Evolutionary conservation across 1,140 invertebrate species (phyloP), one percentile per base, ranked within the genome.

Genomic region (Zaprionus taronus): DNA sequence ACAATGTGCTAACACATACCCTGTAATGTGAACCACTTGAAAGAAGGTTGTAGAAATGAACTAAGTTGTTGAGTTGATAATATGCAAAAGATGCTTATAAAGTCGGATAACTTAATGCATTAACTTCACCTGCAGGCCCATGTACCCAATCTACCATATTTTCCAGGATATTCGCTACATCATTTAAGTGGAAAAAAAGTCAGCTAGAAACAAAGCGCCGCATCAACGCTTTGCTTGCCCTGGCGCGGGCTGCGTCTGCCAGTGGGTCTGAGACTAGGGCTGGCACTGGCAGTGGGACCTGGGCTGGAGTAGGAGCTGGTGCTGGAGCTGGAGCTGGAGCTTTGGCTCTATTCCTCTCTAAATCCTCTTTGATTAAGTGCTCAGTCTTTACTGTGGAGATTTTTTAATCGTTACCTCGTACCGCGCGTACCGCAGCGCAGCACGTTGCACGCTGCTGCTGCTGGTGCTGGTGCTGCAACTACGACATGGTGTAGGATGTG

Each of bases 351-450:
- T 79, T 78, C 80, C 81, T 89, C 84, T 81, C 79, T 90, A 90
- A 90, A 85, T 91, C 85, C 82, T 69, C 81, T 90, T 90, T 90
- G 86, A 90, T 90, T 90, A 90, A 90, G 85, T 90, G 86, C 85
- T 90, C 85, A 90, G 86, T 90, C 85, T 82, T 90, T 90, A 82
- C 84, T 80, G 78, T 91, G 81, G 83, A 89, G 79, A 91, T 91
- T 87, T 91, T 91, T 91, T 91, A 91, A 91, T 84, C 89, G 81
- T 91, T 91, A 77, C 83, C 83, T 80, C 74, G 65, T 75, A 57
- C 80, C 62, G 14, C 20, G 26, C 20, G 14, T 26, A 36, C 56
- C 65, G 15, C 14, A n/a, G 28, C 47, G 22, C 22, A 24, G n/a
- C 55, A 61, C 62, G 36, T 69, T 24, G 51, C 31, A 68, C 34